phyloP scores from a whole-genome alignment of 2,113 vertebrate species.

The Lamprotornis superbus region DNA sequence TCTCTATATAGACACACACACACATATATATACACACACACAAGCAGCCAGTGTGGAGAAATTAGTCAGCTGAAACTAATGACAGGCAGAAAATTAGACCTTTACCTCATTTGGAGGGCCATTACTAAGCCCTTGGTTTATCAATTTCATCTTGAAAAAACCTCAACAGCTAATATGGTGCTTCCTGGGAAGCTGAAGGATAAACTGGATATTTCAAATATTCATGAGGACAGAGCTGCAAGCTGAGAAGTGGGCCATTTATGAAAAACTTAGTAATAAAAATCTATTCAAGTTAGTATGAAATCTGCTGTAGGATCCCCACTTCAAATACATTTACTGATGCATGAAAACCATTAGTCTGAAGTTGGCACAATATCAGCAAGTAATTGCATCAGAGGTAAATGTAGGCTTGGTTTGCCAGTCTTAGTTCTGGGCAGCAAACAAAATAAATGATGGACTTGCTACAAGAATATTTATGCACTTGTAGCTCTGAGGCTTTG shows the following conservation, averaged over 20 bases:
- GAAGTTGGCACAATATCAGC: slow-evolving; percentile 30
- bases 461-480: slow-evolving; percentile 8
- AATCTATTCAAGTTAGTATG: slow-evolving; percentile 47
- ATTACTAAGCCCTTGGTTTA: background rate
- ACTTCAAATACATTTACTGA: slow-evolving; percentile 56
- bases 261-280: slow-evolving; percentile 60
- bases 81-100: background rate
- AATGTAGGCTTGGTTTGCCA: slow-evolving; percentile 26
- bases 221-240: slow-evolving; percentile 53
- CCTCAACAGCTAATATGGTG: slow-evolving; percentile 7
- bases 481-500: slow-evolving; percentile 39
- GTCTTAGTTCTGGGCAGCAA: slow-evolving; percentile 45
- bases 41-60: background rate
- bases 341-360: slow-evolving; percentile 58
- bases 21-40: rapidly evolving
- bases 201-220: slow-evolving; percentile 60
- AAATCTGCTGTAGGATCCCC: slow-evolving; percentile 57
- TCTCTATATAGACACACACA: background rate
- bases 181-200: slow-evolving; percentile 54
- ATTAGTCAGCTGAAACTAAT: background rate
- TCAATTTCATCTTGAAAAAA: background rate
- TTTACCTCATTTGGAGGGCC: background rate
- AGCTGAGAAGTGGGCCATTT: slow-evolving; percentile 46
- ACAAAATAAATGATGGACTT: slow-evolving; percentile 45
- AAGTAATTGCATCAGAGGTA: slow-evolving; percentile 61